Evolutionary conservation across 2,797 vertebrate genomes (phyloP), one percentile per base, ranked within the genome.

Genomic region (Prunella strophiata): DNA sequence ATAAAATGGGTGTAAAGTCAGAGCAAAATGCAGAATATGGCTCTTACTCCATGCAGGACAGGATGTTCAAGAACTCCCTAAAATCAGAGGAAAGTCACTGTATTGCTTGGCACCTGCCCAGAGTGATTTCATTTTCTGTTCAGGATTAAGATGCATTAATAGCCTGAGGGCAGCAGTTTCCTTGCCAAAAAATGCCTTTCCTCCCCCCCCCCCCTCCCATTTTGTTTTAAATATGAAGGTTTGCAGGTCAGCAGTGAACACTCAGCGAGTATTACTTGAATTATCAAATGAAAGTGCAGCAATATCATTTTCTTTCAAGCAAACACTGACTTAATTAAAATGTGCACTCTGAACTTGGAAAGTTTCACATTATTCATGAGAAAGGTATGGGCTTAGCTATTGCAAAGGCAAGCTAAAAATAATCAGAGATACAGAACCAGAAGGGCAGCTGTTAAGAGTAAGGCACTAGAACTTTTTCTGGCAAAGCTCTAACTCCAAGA

Each of bases 91-190:
- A 95, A 97, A 97, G 96, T 97, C 85, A 96, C 43, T 97, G 96
- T 97, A 72, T 96, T 96, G 87, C 92, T 97, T 97, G 97, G 97
- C 97, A 94, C 61, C 38, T 13, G 14, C 85, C 97, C 97, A 97
- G 96, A 89, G 73, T 97, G 97, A 98, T 95, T 97, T 98, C 96
- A 97, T 97, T 96, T 97, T 97, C 97, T 96, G 79, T 77, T 95
- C 92, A 75, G 90, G 93, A 96, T 97, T 96, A 95, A 97, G 84
- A 94, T 91, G 93, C 80, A 94, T 81, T 96, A 88, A 94, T 96
- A 97, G 93, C 92, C 93, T 94, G 95, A 97, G 84, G 85, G 87
- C 76, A 36, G 91, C 73, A 86, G 48, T 95, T 96, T 88, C 34
- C 86, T 74, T 94, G 96, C 92, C 96, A 97, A 96, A 89, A 94